Base-by-base conservation (phyloP, 1,140 invertebrate species). In the Adoxophyes honmai region DNA sequence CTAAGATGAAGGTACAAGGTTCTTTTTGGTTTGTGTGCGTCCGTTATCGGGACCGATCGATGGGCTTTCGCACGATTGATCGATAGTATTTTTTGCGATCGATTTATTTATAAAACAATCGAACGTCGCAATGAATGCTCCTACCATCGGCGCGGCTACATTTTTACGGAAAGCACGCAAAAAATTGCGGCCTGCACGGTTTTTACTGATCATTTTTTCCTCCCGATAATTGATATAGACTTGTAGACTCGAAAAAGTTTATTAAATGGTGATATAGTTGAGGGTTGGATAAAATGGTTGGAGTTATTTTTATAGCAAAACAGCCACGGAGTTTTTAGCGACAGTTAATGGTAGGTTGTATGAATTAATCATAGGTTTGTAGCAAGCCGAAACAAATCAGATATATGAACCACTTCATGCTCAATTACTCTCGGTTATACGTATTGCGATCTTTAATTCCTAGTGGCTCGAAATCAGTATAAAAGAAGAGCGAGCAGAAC, bases 41-140 rank as follows among this genome's bases (percentile, higher is more conserved):
- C 35, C 55, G 61, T 65, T 84, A 85, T 84, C 80, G 73, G 63
- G 59, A 60, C 60, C 65, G 71, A 86, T 86, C 83, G 68, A 67
- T 74, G 62, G 80, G 75, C 75, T 82, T 88, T 88, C 85, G 83
- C 83, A 83, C 83, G 81, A 88, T 88, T 88, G 85, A 88, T 88
- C 81, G 83, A 82, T 88, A 86, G 85, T 86, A 86, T 86, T 88
- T 88, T 88, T 88, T 88, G 81, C 78, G 68, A 64, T 62, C 59
- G 70, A 71, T 85, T 82, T 85, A 85, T 86, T 88, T 86, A 86
- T 88, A 88, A 88, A 86, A 88, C 85, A 88, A 88, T 88, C 75
- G 85, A 84, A 81, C 75, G 73, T 81, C 70, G 75, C 76, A 74
- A 85, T 86, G 78, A 87, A 82, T 73, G 80, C 78, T 75, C 73